phyloP scores from a whole-genome alignment of 2,888 invertebrate species.

The Camponotus fellah region DNA sequence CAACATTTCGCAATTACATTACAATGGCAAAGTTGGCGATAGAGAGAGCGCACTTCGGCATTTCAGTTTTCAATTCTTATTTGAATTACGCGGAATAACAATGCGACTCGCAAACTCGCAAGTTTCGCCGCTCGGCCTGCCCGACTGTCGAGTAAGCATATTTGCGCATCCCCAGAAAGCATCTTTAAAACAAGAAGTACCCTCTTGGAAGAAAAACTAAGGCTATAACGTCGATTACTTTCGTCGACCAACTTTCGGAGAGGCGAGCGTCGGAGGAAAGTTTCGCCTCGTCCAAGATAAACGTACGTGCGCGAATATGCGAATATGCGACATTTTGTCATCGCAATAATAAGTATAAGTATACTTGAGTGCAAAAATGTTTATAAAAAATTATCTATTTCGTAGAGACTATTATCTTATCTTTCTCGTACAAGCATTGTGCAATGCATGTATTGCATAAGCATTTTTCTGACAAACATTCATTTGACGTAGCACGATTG shows the following conservation, averaged over 20 bases:
- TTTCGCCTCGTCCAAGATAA: not conserved
- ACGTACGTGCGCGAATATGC: not conserved
- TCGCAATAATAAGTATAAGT: not conserved
- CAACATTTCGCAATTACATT: conserved; percentile 57
- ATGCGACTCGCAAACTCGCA: conserved; percentile 25
- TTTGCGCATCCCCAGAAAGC: conserved; percentile 35
- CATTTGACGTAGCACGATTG: not conserved
- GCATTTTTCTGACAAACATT: not conserved
- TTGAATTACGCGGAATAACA: conserved; percentile 47
- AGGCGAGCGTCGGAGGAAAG: not conserved
- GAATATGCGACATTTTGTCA: not conserved
- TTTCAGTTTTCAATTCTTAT: conserved; percentile 54
- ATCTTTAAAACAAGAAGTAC: conserved; percentile 4
- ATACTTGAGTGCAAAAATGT: conserved; percentile 3
- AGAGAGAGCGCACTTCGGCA: conserved; percentile 24
- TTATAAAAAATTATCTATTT: not conserved
- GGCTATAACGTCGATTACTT: conserved; percentile 24
- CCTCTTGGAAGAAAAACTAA: conserved; percentile 19
- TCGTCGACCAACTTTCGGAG: conserved; percentile 15
- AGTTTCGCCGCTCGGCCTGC: conserved; percentile 9
- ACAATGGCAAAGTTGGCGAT: conserved; percentile 45
- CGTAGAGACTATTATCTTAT: not conserved
- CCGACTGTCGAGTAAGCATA: conserved; percentile 28
- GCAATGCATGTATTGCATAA: too few relatives aligned
- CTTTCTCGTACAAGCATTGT: not conserved